Evolutionary conservation across 2,113 vertebrate species (phyloP).

Genomic region (Tychaedon coryphoeus): DNA sequence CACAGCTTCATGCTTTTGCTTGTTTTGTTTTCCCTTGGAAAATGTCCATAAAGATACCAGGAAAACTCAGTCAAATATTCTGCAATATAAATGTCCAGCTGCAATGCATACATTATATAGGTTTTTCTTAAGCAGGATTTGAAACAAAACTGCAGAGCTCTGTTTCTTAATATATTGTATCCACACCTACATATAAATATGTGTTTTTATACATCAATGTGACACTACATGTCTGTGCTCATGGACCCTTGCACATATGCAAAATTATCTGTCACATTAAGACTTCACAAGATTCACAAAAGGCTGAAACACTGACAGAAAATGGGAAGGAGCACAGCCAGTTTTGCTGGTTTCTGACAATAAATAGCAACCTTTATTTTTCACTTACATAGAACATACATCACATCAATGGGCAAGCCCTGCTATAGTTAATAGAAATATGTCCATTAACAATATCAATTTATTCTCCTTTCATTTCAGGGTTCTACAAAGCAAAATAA

Average conservation of each 20-base stretch:
- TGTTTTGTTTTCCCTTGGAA: neutral
- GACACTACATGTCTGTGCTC: neutral
- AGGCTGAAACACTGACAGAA: neutral
- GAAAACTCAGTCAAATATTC: neutral
- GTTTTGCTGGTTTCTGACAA: neutral
- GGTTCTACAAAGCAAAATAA: neutral
- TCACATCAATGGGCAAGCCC: neutral
- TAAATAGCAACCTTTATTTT: neutral
- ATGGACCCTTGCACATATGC: fast-evolving
- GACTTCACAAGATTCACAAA: neutral
- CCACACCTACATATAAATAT: neutral
- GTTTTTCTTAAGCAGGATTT: neutral
- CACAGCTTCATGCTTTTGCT: neutral
- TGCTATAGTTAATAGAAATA: neutral
- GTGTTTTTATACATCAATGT: neutral
- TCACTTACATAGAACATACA: neutral
- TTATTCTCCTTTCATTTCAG: neutral
- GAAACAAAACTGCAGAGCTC: neutral
- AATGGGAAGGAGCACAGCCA: neutral
- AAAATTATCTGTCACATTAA: neutral
- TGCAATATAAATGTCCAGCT: neutral
- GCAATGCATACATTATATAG: neutral
- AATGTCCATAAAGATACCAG: neutral
- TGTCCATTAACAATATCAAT: neutral
- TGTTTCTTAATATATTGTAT: neutral